Evolutionary conservation across 2,888 invertebrate species (phyloP), one percentile per base, ranked within the genome.

Genomic region (Eueremaeus valkanovi): DNA sequence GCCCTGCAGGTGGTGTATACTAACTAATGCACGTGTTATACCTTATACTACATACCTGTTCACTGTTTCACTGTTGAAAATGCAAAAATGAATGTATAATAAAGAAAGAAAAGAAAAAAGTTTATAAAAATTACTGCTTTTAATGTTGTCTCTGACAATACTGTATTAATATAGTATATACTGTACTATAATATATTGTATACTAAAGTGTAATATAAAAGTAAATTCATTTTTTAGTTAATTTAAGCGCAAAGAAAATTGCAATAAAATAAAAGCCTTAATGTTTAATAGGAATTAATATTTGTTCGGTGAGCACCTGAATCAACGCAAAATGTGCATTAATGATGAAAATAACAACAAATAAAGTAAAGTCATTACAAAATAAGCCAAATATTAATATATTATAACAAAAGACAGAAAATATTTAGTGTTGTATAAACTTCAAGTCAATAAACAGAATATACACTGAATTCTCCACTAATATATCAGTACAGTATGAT

Each of bases 321-420:
- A 66, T 42, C 68, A 40, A 68, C 68, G 36, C 21, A 40, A 68
- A 42, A 36, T 40, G 21, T 36, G 68, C 68, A 68, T 68, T 68
- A 68, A 68, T 68, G 68, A 68, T 68, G 68, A 68, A 40, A 68
- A 68, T 68, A 68, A 68, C 68, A 68, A 68, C 31, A 55, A 63
- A 36, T 40, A 68, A 68, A 66, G 66, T 36, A 33, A 68, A 68
- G 68, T 68, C 40, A 68, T 40, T 68, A 68, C 68, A 68, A 68
- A 68, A 68, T 68, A 68, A 68, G 68, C 42, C 68, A 68, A 68
- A 68, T 68, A 68, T 68, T 68, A 68, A 68, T 68, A 68, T 68
- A 68, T 66, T 68, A 68, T 68, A 68, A 68, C 68, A 68, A 68
- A 68, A 68, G 68, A 24, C 40, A 68, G 40, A 68, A 68, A n/a